phyloP scores from a whole-genome alignment of 2,888 invertebrate genomes.

The Cartodere bifasciata region DNA sequence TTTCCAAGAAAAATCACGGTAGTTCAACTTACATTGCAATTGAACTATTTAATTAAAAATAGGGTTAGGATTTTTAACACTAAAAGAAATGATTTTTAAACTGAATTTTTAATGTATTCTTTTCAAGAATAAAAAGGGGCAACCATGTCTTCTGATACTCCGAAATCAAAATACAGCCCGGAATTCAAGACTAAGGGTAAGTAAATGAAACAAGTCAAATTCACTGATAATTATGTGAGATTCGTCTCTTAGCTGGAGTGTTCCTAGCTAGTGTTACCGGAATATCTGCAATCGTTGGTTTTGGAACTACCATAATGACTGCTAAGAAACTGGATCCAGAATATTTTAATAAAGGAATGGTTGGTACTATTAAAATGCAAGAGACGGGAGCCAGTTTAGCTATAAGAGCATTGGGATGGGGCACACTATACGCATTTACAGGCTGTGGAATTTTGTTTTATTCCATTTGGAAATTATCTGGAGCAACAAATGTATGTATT shows the following conservation, averaged over 20 bases:
- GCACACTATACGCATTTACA: conserved; percentile 72
- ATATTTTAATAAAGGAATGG: conserved; percentile 62
- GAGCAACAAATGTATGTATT: conserved; percentile 65
- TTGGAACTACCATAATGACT: conserved; percentile 62
- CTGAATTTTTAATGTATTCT: no score
- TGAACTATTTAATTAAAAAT: no score
- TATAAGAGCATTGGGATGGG: conserved; percentile 75
- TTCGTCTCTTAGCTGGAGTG: conserved; percentile 45
- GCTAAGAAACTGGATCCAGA: conserved; percentile 70
- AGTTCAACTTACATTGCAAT: no score
- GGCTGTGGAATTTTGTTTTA: conserved; percentile 74
- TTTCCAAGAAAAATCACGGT: no score
- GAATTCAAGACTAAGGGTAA: conserved; percentile 15
- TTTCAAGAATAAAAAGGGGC: no score
- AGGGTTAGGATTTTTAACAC: no score
- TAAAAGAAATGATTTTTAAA: no score
- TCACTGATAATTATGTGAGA: not conserved
- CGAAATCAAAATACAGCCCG: conserved; percentile 11
- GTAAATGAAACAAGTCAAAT: not conserved
- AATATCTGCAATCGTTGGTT: conserved; percentile 68
- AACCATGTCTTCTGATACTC: conserved; percentile 4
- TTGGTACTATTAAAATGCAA: conserved; percentile 44
- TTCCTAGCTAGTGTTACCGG: conserved; percentile 65
- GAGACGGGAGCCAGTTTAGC: conserved; percentile 72
- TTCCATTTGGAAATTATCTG: conserved; percentile 78